A percentile compares a stretch with the other conserved stretches of the same genome.
Evolutionary conservation across 2,888 invertebrate species (phyloP).

Genomic region (Cheilosia urbana): DNA sequence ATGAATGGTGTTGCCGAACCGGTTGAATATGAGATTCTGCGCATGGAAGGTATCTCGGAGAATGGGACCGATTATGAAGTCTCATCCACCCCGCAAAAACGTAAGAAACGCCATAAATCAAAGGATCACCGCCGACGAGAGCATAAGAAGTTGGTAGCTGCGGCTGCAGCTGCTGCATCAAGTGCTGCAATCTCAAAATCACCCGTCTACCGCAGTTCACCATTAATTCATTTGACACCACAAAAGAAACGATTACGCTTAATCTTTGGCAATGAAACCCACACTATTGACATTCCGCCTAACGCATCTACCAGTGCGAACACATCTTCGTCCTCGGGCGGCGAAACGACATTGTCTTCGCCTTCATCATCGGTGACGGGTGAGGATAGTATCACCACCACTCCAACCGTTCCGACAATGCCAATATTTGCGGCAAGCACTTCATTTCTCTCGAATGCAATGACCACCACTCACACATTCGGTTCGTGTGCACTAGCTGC

Average conservation of each 20-base stretch:
- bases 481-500: constrained; percentile 82
- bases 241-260: constrained; percentile 93
- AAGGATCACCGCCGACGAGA: constrained; percentile 82
- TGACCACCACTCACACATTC: constrained; percentile 81
- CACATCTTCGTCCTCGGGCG: constrained; percentile 63
- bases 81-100: constrained; percentile 78
- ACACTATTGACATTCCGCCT: constrained; percentile 94
- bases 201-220: constrained; percentile 73
- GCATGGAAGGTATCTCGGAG: constrained; percentile 89
- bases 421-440: constrained; percentile 63
- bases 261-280: constrained; percentile 95
- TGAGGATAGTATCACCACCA: constrained; percentile 41
- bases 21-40: constrained; percentile 92
- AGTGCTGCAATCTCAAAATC: constrained; percentile 43
- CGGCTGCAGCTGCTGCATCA: constrained; percentile 45
- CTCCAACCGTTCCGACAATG: constrained; percentile 28
- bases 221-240: constrained; percentile 85
- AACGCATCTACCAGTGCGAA: constrained; percentile 63
- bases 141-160: constrained; percentile 54
- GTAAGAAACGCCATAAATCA: constrained; percentile 87
- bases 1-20: constrained; percentile 83
- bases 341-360: constrained; percentile 64
- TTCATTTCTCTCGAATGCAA: constrained; percentile 78
- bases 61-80: constrained; percentile 81
- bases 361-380: constrained; percentile 65